phyloP scores from a whole-genome alignment of 2,113 vertebrate species.

The Nestor notabilis region DNA sequence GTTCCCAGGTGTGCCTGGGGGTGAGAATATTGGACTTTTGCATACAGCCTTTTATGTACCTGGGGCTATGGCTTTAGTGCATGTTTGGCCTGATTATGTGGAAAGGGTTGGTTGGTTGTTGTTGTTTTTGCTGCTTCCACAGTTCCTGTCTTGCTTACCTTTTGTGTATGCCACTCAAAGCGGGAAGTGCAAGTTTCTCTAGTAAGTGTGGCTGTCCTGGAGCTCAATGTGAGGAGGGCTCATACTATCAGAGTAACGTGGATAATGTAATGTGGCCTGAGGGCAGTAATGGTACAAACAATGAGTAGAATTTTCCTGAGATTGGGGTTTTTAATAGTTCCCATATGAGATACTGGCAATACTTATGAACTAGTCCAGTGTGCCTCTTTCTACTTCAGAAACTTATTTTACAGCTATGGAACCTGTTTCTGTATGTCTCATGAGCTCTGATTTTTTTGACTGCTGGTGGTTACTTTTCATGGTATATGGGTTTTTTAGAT shows the following conservation, averaged over 20 bases:
- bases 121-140: not conserved
- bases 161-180: fast-evolving
- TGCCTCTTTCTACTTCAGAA: not conserved
- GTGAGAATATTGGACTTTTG: not conserved
- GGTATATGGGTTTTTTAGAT: not conserved
- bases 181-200: not conserved
- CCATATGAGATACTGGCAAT: not conserved
- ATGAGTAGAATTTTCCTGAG: not conserved
- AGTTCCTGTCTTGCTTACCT: not conserved
- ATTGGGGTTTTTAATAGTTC: not conserved
- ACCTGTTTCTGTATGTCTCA: not conserved
- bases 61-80: not conserved
- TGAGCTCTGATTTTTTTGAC: not conserved
- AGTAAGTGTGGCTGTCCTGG: not conserved
- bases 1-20: not conserved
- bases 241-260: not conserved
- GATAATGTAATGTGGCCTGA: not conserved
- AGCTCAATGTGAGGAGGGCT: not conserved
- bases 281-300: not conserved
- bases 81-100: not conserved
- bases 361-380: not conserved
- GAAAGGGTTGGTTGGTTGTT: not conserved
- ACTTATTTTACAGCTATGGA: not conserved
- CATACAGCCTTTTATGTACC: not conserved
- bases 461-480: not conserved